phyloP scores from a whole-genome alignment of 1,140 invertebrate genomes.

The Epicauta chinensis region DNA sequence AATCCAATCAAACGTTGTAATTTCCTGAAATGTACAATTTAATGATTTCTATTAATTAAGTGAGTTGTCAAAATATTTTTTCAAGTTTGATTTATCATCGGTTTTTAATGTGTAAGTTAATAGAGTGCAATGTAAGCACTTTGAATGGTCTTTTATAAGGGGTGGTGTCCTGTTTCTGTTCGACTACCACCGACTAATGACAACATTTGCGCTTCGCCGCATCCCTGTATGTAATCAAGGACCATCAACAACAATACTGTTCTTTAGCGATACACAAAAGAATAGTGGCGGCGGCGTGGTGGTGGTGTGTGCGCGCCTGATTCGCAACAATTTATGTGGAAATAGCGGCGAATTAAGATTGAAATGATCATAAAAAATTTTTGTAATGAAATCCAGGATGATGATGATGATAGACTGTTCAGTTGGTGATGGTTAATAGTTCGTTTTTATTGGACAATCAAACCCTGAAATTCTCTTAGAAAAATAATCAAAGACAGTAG shows the following conservation, averaged over 20 bases:
- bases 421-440: slow-evolving; percentile 27
- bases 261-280: slow-evolving; percentile 16
- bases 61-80: too few species aligned
- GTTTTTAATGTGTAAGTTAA: too few species aligned
- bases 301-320: slow-evolving; percentile 3
- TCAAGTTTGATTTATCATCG: too few species aligned
- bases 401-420: slow-evolving; percentile 1
- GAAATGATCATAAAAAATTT: slow-evolving; percentile 9
- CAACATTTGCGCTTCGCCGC: slow-evolving; percentile 10
- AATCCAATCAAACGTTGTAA: too few species aligned
- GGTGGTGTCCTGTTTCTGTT: too few species aligned
- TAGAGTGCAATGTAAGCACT: too few species aligned
- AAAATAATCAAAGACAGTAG: slow-evolving; percentile 33
- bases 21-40: too few species aligned
- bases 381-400: neutral
- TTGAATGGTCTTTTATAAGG: too few species aligned
- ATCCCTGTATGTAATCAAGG: slow-evolving; percentile 10
- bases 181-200: slow-evolving; percentile 1
- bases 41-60: too few species aligned
- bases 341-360: slow-evolving; percentile 8
- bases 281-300: neutral
- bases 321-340: slow-evolving; percentile 5
- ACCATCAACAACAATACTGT: slow-evolving; percentile 12
- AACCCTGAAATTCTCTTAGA: slow-evolving; percentile 33
- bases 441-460: slow-evolving; percentile 35